phyloP scores from a whole-genome alignment of 2,888 invertebrate species.

The Xanthia togata region DNA sequence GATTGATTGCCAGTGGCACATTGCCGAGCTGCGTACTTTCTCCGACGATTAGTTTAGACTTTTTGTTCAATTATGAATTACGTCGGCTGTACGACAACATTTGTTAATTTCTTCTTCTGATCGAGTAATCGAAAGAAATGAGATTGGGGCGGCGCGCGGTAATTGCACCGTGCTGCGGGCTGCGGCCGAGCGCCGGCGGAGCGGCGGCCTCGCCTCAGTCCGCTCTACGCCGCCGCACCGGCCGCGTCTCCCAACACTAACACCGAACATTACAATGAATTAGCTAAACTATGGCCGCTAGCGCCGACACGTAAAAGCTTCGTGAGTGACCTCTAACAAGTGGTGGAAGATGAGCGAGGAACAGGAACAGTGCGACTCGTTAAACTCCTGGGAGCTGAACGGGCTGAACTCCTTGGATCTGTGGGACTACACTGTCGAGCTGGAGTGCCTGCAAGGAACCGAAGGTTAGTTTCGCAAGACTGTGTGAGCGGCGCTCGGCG shows the following conservation, averaged over 20 bases:
- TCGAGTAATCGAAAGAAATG: slow-evolving; percentile 84
- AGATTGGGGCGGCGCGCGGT: slow-evolving; percentile 81
- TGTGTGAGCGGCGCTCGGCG: slow-evolving; percentile 77
- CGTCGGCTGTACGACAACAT: slow-evolving; percentile 74
- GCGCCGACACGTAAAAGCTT: slow-evolving; percentile 72
- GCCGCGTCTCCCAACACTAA: slow-evolving; percentile 64
- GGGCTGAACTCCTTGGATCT: slow-evolving; percentile 93
- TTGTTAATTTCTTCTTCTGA: slow-evolving; percentile 82
- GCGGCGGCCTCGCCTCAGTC: slow-evolving; percentile 75
- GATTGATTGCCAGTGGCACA: slow-evolving; percentile 77
- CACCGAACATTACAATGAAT: slow-evolving; percentile 63
- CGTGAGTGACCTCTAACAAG: slow-evolving; percentile 76
- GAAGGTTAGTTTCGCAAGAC: slow-evolving; percentile 92
- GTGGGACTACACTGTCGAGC: slow-evolving; percentile 96
- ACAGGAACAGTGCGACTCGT: slow-evolving; percentile 85
- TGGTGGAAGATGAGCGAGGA: slow-evolving; percentile 86
- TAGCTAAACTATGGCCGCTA: slow-evolving; percentile 79
- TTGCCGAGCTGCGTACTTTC: slow-evolving; percentile 74
- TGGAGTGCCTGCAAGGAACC: slow-evolving; percentile 94
- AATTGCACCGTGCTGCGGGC: slow-evolving; percentile 77
- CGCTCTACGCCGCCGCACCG: slow-evolving; percentile 65
- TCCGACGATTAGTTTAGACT: slow-evolving; percentile 75
- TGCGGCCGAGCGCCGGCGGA: slow-evolving; percentile 74
- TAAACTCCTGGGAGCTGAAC: slow-evolving; percentile 89
- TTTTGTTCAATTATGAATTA: slow-evolving; percentile 77